Conservation (phyloP, 1,140 invertebrate species). For the Scaptomyza hsui region DNA sequence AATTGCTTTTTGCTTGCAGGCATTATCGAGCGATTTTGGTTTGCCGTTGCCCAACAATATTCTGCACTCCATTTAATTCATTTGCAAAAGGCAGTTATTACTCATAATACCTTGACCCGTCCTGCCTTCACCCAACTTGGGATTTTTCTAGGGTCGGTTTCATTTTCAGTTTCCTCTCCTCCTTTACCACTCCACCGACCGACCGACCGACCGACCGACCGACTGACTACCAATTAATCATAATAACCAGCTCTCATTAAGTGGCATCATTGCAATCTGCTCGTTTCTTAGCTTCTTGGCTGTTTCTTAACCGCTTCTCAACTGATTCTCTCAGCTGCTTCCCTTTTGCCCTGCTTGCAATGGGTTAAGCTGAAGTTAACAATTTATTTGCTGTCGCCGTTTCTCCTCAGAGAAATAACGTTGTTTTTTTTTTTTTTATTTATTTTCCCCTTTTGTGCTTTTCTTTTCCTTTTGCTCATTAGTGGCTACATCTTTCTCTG, state of each 20-base stretch:
- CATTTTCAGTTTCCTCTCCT: not conserved
- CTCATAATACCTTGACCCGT: not conserved
- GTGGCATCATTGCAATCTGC: constrained; percentile 39
- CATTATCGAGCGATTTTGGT: no score
- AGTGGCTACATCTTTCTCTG: constrained; percentile 8
- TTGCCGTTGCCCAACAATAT: constrained; percentile 10
- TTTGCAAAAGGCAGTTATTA: constrained; percentile 4
- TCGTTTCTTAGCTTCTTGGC: not conserved
- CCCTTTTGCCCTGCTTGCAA: not conserved
- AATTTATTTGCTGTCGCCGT: constrained; percentile 44
- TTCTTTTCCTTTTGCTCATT: constrained; percentile 30
- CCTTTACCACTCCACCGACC: constrained; percentile 1
- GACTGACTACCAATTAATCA: constrained; percentile 39
- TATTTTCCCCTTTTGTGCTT: not conserved
- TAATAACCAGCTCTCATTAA: constrained; percentile 48
- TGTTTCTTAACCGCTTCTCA: not conserved
- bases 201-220: no score
- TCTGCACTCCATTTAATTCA: constrained; percentile 22
- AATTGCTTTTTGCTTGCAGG: no score
- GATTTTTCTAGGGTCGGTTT: no score
- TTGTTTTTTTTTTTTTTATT: constrained; percentile 16
- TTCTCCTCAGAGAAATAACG: no score
- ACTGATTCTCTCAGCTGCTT: not conserved
- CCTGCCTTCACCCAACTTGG: no score
- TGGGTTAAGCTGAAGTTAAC: constrained; percentile 28